A percentile compares a stretch with the other conserved stretches of the same genome.
Conservation (phyloP, 2,797 vertebrate genomes). For the Urosaurus nigricauda region DNA sequence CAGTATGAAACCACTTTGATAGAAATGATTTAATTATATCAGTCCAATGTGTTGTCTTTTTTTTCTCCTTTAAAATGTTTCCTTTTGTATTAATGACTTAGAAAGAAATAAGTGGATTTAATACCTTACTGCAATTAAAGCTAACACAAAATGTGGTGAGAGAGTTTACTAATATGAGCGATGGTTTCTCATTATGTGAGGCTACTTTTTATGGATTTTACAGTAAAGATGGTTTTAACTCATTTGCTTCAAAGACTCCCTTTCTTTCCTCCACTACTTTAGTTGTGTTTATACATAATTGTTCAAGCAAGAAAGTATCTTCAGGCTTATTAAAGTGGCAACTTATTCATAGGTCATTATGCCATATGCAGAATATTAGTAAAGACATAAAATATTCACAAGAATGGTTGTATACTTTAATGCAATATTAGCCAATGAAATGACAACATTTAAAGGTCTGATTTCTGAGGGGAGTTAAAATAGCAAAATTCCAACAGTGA, state of each 20-base stretch:
- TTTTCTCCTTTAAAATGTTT: conserved; percentile 67
- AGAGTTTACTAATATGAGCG: conserved; percentile 62
- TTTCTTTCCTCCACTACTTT: conserved; percentile 44
- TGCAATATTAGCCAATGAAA: conserved; percentile 12
- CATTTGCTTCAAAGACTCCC: conserved; percentile 65
- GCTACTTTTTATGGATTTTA: conserved; percentile 61
- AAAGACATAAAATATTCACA: conserved; percentile 29
- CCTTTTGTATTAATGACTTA: conserved; percentile 73
- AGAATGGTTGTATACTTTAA: conserved; percentile 1
- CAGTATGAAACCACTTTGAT: conserved; percentile 77
- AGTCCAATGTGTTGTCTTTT: conserved; percentile 67
- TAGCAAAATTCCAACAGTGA: conserved; percentile 6
- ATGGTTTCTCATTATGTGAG: conserved; percentile 65
- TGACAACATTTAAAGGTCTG: conserved; percentile 24
- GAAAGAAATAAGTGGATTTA: conserved; percentile 72
- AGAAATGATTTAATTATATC: conserved; percentile 65
- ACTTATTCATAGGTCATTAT: conserved; percentile 40
- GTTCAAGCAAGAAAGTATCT: conserved; percentile 46
- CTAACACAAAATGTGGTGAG: conserved; percentile 60
- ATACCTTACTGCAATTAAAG: conserved; percentile 65
- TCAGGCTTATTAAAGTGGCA: conserved; percentile 34
- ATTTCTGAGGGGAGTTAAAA: conserved; percentile 29
- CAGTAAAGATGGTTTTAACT: conserved; percentile 58
- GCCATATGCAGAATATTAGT: conserved; percentile 24
- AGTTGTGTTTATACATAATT: conserved; percentile 61